Percentiles rank a stretch among this genome's conserved stretches.
phyloP scores from a whole-genome alignment of 2,113 vertebrate genomes.

The Suncus etruscus region DNA sequence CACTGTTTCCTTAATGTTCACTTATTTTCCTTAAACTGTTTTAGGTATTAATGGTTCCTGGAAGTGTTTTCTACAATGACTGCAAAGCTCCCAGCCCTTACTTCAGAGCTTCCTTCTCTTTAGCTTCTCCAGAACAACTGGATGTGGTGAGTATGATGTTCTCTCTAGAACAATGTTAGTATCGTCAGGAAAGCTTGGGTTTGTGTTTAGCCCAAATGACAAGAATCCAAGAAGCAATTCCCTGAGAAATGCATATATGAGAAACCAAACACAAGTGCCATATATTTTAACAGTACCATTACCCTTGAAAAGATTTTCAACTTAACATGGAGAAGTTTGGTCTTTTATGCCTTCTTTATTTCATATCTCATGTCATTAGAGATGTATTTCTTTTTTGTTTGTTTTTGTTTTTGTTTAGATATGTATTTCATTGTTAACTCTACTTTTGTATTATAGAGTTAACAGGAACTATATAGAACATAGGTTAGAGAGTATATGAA shows the following conservation, averaged over 20 bases:
- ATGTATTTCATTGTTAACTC: background rate
- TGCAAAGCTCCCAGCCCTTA: constrained; percentile 90
- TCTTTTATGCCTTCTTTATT: background rate
- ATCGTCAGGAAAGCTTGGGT: background rate
- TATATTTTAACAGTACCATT: background rate
- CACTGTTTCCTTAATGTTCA: background rate
- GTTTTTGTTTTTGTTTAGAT: background rate
- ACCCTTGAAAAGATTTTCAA: background rate
- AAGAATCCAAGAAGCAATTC: background rate
- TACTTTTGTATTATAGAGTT: background rate
- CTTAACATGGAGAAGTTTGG: background rate
- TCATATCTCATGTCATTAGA: constrained; percentile 19
- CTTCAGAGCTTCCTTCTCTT: constrained; percentile 93
- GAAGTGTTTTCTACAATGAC: constrained; percentile 90
- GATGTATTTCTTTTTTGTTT: constrained; percentile 5
- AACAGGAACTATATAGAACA: background rate
- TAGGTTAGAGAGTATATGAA: background rate
- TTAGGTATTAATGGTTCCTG: constrained; percentile 95
- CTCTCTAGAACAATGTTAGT: background rate
- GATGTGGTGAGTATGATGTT: constrained; percentile 87
- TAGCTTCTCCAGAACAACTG: constrained; percentile 92
- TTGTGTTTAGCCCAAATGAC: background rate
- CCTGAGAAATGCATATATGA: background rate
- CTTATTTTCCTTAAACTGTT: constrained; percentile 43
- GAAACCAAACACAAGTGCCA: background rate